Base-by-base conservation (phyloP, 1,140 invertebrate genomes). In the Heliothis virescens region DNA sequence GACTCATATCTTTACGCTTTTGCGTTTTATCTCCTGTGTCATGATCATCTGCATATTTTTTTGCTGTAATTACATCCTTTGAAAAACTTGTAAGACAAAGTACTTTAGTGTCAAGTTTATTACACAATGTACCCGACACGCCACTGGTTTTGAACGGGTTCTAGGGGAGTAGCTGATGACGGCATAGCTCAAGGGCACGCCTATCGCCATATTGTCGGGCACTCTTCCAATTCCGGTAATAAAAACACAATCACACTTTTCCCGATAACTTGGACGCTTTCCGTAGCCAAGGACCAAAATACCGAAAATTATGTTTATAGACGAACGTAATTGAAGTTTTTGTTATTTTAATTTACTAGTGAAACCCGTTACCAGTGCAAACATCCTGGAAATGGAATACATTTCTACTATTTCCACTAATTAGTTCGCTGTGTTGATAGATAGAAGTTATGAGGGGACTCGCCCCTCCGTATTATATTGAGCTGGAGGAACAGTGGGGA, bases 201-300 rank as follows among this genome's bases (percentile, higher is more conserved):
- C 57, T 59, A 26, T 59, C 11, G 21, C 57, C 26, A 26, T 15
- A 41, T 26, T 60, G 26, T 16, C 0, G 57, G 57, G 16, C 18
- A 57, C 55, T 9, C 21, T 60, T 29, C 57, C 57, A 60, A 29
- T 60, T 60, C 12, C 57, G 16, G 13, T 3, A 60, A 60, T 59
- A 59, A 60, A 60, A 60, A 21, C 55, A 18, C 55, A 57, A 60
- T 60, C 26, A 60, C 21, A 15, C 12, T 60, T 59, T 59, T 13
- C 26, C 21, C 57, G 34, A 60, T 60, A 60, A 15, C 12, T 60
- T 60, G 57, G 5, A 41, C 10, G 21, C 11, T 26, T 41, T 41
- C 34, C 16, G 21, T 29, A 60, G 2, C 2, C 57, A 15, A 29
- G 21, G 57, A 26, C 21, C 12, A 29, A 60, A 60, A 26, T 21